Base-by-base conservation (phyloP, 1,140 invertebrate species). In the Cydia strobilella region DNA sequence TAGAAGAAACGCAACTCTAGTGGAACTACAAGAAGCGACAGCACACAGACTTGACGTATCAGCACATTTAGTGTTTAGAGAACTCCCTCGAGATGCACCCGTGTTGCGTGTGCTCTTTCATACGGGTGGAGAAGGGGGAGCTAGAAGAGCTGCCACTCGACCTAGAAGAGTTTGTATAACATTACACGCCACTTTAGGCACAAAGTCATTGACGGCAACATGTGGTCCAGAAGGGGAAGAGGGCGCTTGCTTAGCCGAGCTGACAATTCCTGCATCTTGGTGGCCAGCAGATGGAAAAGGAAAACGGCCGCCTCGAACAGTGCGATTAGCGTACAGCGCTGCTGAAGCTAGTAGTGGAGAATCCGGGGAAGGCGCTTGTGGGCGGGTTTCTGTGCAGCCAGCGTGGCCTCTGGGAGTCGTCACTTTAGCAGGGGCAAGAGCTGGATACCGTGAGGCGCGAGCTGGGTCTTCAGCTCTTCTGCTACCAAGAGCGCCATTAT, bases 31-130 rank as follows among this genome's bases (percentile, higher is more conserved):
- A 90, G 94, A 96, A 65, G 93, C 96, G 4, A 94, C 95, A 0
- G 95, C 96, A 1, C 94, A 96, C 77, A 95, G 97, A 84, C 89
- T 98, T 74, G 97, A 98, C 84, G 96, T 98, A 89, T 98, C 96
- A 9, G 98, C 98, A 0, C 97, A 98, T 87, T 90, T 98, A n/a
- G 97, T 98, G 0, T 96, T 96, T 0, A 92, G 94, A n/a, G 96
- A 96, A 80, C 94, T 98, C 13, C 95, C 96, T 1, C 94, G 97
- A 31, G 97, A 98, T 84, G 96, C 96, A 10, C 98, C 98, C 0
- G 96, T 98, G 1, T 90, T 98, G 0, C 92, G 97, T 45, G 97
- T 98, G 0, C 93, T 99, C 0, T 98, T 98, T 86, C 98, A 99
- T 84, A 96, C 97, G 2, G 97, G 97, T 20, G 96, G 96, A 72